Percentiles rank a stretch among this genome's conserved stretches.
phyloP scores from a whole-genome alignment of 2,113 vertebrate species.

The Lepus timidus region DNA sequence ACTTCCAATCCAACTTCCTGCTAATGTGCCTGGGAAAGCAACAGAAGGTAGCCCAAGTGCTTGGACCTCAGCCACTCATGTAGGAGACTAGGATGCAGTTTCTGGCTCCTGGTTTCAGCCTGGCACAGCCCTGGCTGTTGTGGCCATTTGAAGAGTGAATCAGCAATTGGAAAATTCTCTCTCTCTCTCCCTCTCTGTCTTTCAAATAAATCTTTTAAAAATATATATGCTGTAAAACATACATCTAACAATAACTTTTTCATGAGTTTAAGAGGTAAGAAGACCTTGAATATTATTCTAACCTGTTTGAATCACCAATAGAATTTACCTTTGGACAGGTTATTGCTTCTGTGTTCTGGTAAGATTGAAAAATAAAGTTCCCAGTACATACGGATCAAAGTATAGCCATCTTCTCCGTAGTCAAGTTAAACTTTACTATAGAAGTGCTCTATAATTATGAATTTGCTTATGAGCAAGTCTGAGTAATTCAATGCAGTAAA shows the following conservation, averaged over 20 bases:
- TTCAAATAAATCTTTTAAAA: too few species aligned
- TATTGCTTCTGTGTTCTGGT: not conserved
- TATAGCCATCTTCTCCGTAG: not conserved
- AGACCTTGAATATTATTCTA: slow-evolving; percentile 38
- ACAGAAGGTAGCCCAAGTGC: too few species aligned
- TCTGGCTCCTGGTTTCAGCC: too few species aligned
- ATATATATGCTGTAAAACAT: not conserved
- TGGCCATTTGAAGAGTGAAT: too few species aligned
- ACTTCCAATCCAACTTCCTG: too few species aligned
- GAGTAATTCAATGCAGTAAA: not conserved
- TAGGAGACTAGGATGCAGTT: too few species aligned
- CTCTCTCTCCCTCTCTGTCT: too few species aligned
- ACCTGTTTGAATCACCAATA: slow-evolving; percentile 20
- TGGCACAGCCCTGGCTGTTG: too few species aligned
- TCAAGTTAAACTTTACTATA: slow-evolving; percentile 7
- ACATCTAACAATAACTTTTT: slow-evolving; percentile 54
- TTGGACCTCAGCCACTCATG: too few species aligned
- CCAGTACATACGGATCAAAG: not conserved
- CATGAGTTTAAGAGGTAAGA: not conserved
- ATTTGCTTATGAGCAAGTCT: not conserved
- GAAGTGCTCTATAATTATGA: slow-evolving; percentile 8
- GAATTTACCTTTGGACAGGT: slow-evolving; percentile 27
- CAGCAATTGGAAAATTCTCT: too few species aligned
- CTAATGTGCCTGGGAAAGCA: too few species aligned
- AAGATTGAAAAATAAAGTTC: not conserved